Evolutionary conservation across 2,888 invertebrate genomes (phyloP), one percentile per base, ranked within the genome.

Genomic region (Galerucella nymphaeae): DNA sequence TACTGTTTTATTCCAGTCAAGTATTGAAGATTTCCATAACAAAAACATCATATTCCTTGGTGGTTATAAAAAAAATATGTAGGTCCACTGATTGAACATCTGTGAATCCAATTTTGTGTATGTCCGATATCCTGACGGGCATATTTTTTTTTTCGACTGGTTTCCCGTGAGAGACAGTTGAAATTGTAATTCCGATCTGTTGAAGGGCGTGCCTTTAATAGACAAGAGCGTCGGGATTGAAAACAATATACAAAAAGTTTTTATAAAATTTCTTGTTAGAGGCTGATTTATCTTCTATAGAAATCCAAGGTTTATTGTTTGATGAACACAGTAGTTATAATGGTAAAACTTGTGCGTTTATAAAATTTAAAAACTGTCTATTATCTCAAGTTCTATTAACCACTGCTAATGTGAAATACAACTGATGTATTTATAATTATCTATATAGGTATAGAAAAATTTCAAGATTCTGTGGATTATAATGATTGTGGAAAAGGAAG

Each of bases 101-200:
- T 48, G 5, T n/a, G 4, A n/a, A 48, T 48, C 48, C 48, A 48
- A 48, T 48, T 14, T n/a, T n/a, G 48, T 4, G 6, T 48, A 6
- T n/a, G 48, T 45, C 13, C 42, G 13, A 45, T 45, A 45, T 13
- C 5, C 55, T 18, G 55, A 55, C 57, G 16, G 57, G 23, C 57
- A 20, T 57, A 23, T 57, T 23, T 13, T 23, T 23, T 18, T 57
- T 20, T 57, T 30, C 57, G 23, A 18, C 16, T 16, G 23, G 16
- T 57, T 57, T 23, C 23, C 57, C 57, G 23, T 57, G 20, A 13
- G 23, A 23, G 57, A 57, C 23, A 57, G 57, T 57, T 13, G 20
- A 57, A 57, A 57, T 57, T 23, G 20, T 23, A 23, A 18, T 23
- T 57, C 18, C 23, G 20, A 16, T 57, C 13, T 23, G 20, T 18